Evolutionary conservation across 2,888 invertebrate species (phyloP), one percentile per base, ranked within the genome.

Genomic region (Dryomyza anilis): DNA sequence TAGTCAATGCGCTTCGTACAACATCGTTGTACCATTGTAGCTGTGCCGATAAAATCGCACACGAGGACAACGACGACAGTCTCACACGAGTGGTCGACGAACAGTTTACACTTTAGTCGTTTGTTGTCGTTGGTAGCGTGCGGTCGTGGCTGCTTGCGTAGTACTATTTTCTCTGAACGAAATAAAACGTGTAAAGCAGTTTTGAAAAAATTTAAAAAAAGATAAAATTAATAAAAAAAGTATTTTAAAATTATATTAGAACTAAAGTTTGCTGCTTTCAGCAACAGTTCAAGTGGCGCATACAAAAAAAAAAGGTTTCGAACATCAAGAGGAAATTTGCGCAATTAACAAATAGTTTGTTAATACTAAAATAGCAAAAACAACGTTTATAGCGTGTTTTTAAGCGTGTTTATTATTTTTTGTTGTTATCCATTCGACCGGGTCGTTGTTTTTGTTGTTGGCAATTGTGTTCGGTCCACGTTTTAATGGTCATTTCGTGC

Each of bases 121-220:
- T 67, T 74, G 75, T 71, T 72, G 67, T 70, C 71, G 67, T 68
- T 78, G 74, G 78, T 76, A 69, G 71, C 73, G 73, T 72, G 70
- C 72, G 76, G 78, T 75, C 72, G 73, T 70, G 68, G n/a, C 39
- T n/a, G 39, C 8, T 12, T 33, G 12, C 12, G 6, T 12, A 33
- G 33, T 33, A 33, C 33, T 33, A 12, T 33, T 6, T 14, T 39
- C n/a, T 39, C n/a, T 39, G 39, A 39, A 2, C 39, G 39, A 12
- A 39, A 39, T n/a, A 39, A 39, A 33, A 39, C 12, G 7, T 39
- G 39, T n/a, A n/a, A n/a, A n/a, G n/a, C n/a, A n/a, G n/a, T n/a
- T n/a, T n/a, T n/a, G n/a, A n/a, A n/a, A n/a, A n/a, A n/a, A 39
- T 39, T n/a, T 39, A 39, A 6, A 39, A 39, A 39, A n/a, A 14